Base-by-base conservation (phyloP, 2,113 vertebrate genomes). In the Motacilla tschutschensis region DNA sequence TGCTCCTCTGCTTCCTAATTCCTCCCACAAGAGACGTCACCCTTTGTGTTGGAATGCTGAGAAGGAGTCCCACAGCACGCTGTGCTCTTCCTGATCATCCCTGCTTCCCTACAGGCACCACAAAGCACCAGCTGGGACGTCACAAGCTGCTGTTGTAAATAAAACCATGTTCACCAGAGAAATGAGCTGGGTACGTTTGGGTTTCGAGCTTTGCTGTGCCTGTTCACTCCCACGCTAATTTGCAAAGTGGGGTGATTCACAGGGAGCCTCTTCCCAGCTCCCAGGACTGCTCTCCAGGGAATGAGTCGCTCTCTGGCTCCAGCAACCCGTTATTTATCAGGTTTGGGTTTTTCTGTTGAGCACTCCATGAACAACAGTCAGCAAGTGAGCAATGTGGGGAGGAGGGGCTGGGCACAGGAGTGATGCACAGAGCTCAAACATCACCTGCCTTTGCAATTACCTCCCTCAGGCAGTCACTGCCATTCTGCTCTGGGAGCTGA, bases 251-350 rank as follows among this genome's bases (percentile, higher is more conserved):
- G 21, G 47, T 85, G 81, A 83, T 50, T 91, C 91, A 89, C 29
- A 28, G 43, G 25, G 22, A 6, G 38, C 51, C 36, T 87, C 86
- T 77, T 77, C 83, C 51, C 35, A 1, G 50, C 80, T 76, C 43
- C 44, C 55, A 6, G 22, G 46, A 35, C 70, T 57, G 74, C 88
- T 88, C 90, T 65, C 79, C 53, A 83, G 69, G 75, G 57, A 86
- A 66, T 35, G 46, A 83, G 70, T 28, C 7, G 5, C 53, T 72
- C 18, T 12, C 46, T 21, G 3, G 31, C 67, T 78, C 46, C n/a
- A 55, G 7, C 1, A 6, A 10, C 54, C 70, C 4, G 0, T 54
- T 58, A 40, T 60, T 82, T 60, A 60, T 33, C 46, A 47, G 38
- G 21, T 29, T 86, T 36, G 48, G 16, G 22, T 8, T 50, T 58